Evolutionary conservation across 2,797 vertebrate species (phyloP), one percentile per base, ranked within the genome.

Genomic region (Nyctibius grandis): DNA sequence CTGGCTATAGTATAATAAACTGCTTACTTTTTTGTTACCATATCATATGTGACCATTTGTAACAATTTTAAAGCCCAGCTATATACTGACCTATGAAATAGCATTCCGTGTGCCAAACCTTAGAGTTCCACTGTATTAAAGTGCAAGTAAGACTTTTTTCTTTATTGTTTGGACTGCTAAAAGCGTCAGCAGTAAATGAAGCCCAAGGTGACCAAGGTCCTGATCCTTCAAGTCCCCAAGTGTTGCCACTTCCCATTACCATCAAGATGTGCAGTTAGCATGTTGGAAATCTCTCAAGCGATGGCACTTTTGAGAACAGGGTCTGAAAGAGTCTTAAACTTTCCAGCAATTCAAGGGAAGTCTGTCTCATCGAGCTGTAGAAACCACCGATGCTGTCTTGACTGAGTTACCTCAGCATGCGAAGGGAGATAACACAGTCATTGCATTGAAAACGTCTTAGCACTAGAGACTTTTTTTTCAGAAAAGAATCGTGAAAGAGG

Each of bases 61-160:
- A 94, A 31, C 70, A 89, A 83, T 84, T 92, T 93, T 87, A 97
- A 89, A 92, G 38, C 76, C 45, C 28, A 82, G 76, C 82, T 96
- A 95, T 48, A 53, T 42, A 86, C 29, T 85, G 26, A 20, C 61
- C 34, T 91, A 61, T 75, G 65, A 95, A 89, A 91, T 28, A 56
- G 75, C 45, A 78, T 79, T 94, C 80, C 64, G 73, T 69, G 61
- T 86, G 85, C 77, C 93, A 96, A 95, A 76, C 34, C 38, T 95
- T 92, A 85, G 76, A 93, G 89, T 95, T 96, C 68, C 17, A 48
- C 82, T 87, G 26, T 86, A 95, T 90, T 95, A 86, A 96, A 95
- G 82, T 68, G 67, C 20, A 21, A 96, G 8, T 31, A 38, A 92
- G 47, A 2, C 9, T 40, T 83, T 80, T 75, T 74, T 29, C 2